Evolutionary conservation across 2,888 invertebrate genomes (phyloP).

Genomic region (Athripsodes cinereus): DNA sequence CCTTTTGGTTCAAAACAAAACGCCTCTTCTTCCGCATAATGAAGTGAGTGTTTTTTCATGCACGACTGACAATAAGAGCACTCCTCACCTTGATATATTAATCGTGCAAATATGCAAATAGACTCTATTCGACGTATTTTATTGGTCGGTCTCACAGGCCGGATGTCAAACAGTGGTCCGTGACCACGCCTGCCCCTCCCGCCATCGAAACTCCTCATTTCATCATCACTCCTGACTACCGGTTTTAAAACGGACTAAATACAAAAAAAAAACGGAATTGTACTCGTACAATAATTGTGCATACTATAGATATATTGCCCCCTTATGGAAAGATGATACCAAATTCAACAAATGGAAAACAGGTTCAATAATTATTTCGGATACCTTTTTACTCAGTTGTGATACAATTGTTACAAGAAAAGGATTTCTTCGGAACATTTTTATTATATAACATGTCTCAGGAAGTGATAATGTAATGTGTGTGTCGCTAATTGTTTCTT

Average conservation of each 20-base stretch:
- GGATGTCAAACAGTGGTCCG: conserved; percentile 19
- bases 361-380: not conserved
- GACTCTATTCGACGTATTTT: conserved; percentile 10
- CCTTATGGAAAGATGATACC: too few relatives aligned
- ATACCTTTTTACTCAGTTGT: not conserved
- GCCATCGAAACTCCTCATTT: conserved; percentile 1
- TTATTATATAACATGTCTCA: not conserved
- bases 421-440: too few relatives aligned
- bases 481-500: conserved; percentile 1
- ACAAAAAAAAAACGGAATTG: not conserved
- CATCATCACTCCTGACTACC: conserved; percentile 7
- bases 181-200: conserved; percentile 20
- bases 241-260: conserved; percentile 6
- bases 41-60: conserved; percentile 3
- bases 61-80: conserved; percentile 13
- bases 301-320: too few relatives aligned
- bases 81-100: conserved; percentile 10
- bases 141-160: conserved; percentile 16
- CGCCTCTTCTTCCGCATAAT: not conserved
- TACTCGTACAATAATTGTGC: too few relatives aligned
- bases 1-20: not conserved
- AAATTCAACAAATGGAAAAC: not conserved
- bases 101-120: conserved; percentile 22
- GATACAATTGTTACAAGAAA: not conserved
- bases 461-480: conserved; percentile 2